Conservation (phyloP, 2,888 invertebrate genomes). For the Eupeodes luniger region DNA sequence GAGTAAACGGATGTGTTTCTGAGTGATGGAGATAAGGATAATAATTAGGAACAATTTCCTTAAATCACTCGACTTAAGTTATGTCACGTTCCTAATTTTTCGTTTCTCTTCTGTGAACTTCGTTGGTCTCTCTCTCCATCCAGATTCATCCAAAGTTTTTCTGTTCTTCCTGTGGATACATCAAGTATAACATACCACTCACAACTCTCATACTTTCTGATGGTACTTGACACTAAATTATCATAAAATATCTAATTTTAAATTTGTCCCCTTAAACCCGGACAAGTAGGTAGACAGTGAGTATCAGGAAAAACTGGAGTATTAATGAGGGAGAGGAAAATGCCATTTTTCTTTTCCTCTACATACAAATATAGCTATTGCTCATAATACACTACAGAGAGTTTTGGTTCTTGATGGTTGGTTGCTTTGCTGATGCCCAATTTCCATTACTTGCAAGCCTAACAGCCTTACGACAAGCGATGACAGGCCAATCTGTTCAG, state of each 20-base stretch:
- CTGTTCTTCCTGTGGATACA: not conserved
- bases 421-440: constrained; percentile 51
- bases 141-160: not conserved
- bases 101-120: not conserved
- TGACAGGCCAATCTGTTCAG: constrained; percentile 74
- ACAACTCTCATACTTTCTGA: no score
- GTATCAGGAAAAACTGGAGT: not conserved
- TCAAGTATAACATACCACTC: not conserved
- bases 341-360: constrained; percentile 34
- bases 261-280: constrained; percentile 61
- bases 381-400: not conserved
- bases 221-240: constrained; percentile 63
- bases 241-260: constrained; percentile 74
- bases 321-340: constrained; percentile 18
- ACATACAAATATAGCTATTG: not conserved
- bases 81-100: constrained; percentile 37
- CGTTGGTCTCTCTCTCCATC: not conserved
- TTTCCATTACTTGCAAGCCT: constrained; percentile 55
- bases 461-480: constrained; percentile 38
- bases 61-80: constrained; percentile 56
- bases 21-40: constrained; percentile 14
- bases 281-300: not conserved
- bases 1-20: constrained; percentile 30
- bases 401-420: not conserved
- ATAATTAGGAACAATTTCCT: constrained; percentile 27